Conservation (phyloP, 2,888 invertebrate genomes). For the Apodemia duryi region DNA sequence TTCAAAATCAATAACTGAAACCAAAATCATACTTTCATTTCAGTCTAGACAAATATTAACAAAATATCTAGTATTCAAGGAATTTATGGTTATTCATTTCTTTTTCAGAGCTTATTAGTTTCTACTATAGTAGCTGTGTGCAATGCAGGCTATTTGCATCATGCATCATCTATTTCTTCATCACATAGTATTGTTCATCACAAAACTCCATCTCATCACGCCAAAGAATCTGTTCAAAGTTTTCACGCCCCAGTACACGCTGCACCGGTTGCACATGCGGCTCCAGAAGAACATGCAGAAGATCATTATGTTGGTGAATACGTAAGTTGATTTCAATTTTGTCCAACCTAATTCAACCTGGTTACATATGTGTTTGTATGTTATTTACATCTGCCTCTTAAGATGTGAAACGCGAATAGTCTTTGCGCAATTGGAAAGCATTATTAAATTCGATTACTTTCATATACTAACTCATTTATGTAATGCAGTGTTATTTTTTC, state of each 20-base stretch:
- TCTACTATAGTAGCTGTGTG: constrained; percentile 59
- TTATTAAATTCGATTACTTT: too few species aligned
- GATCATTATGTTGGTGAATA: constrained; percentile 71
- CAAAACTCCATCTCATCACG: constrained; percentile 53
- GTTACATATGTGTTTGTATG: too few species aligned
- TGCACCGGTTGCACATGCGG: constrained; percentile 39
- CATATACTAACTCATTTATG: too few species aligned
- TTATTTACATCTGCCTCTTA: too few species aligned
- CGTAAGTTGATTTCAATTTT: constrained; percentile 40
- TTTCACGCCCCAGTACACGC: constrained; percentile 38
- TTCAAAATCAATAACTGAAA: too few species aligned
- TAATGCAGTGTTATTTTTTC: too few species aligned
- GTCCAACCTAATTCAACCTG: too few species aligned
- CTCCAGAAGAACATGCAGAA: constrained; percentile 43
- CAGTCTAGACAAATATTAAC: too few species aligned
- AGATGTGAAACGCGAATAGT: too few species aligned
- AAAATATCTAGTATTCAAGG: too few species aligned
- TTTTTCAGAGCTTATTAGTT: constrained; percentile 49
- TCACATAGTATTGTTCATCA: constrained; percentile 66
- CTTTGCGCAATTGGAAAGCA: too few species aligned
- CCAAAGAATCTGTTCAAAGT: constrained; percentile 33
- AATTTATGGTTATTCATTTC: constrained; percentile 17
- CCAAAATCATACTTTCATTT: too few species aligned
- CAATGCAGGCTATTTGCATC: constrained; percentile 62
- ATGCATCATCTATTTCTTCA: constrained; percentile 68